A percentile compares a stretch with the other conserved stretches of the same genome.
These are phyloP conservation scores for Venustoraphidia nigricollis DNA, from an alignment of 2,888 invertebrate genomes.

Conservation along the genomic window DNA sequence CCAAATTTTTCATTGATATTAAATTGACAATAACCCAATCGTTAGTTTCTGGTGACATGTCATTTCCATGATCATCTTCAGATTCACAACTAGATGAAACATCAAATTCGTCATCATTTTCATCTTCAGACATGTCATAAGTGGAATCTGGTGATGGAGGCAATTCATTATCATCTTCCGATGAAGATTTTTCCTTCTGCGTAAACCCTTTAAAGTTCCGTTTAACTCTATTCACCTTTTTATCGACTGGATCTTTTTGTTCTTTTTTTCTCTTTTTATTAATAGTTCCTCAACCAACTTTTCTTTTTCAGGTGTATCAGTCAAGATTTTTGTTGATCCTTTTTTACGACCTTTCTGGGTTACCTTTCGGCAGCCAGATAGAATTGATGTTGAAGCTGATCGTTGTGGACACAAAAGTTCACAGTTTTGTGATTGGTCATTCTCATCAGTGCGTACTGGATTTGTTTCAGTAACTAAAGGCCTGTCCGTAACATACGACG, in stretches of 20 bases:
- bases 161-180: too few species aligned
- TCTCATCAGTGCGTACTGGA: background rate
- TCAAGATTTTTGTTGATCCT: slow-evolving; percentile 7
- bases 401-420: too few species aligned
- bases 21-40: slow-evolving; percentile 15
- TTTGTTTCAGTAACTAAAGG: slow-evolving; percentile 1
- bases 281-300: slow-evolving; percentile 1
- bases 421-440: too few species aligned
- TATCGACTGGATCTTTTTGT: background rate
- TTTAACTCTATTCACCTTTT: too few species aligned
- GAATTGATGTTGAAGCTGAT: too few species aligned
- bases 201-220: too few species aligned
- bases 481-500: slow-evolving; percentile 14
- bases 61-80: background rate
- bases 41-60: background rate
- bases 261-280: background rate
- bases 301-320: slow-evolving; percentile 12
- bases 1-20: slow-evolving; percentile 12
- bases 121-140: too few species aligned
- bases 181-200: too few species aligned
- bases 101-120: background rate
- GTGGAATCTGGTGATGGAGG: too few species aligned
- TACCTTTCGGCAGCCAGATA: slow-evolving; percentile 8
- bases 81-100: background rate
- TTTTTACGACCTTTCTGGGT: slow-evolving; percentile 10